Evolutionary conservation across 92 coral and sea anemone species (phyloP), one percentile per base, ranked within the genome.

Genomic region (Umimayanthus kanabou): DNA sequence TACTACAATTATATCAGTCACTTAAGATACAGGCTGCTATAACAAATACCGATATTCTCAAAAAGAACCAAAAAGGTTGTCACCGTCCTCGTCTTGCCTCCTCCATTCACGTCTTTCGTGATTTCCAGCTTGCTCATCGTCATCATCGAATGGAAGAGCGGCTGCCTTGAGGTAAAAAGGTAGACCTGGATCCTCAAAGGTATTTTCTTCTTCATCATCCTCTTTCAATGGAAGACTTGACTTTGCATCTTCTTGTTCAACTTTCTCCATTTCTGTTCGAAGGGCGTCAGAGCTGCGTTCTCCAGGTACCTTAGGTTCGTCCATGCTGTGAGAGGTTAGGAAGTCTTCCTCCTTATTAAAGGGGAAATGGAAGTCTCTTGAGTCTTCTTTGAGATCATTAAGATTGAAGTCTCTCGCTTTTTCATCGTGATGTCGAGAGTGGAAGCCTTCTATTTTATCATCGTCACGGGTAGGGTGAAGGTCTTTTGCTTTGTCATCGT

Each of bases 61-160:
- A 22, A 25, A 43, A 2, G 50, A 42, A 26, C 26, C 14, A 77
- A 45, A 18, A 13, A n/a, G 15, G 2, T 67, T 5, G 29, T 70
- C 28, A 39, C n/a, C 18, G 5, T 42, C 33, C 20, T 70, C 50
- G 40, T 72, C n/a, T 43, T 18, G 58, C 16, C 42, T 30, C 1
- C 28, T 43, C 43, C 58, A 67, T 47, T 70, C 61, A 28, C n/a
- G 77, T 66, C 25, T 67, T 82, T 25, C 40, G 23, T 30, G 39
- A 43, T 1, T 29, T n/a, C 43, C 61, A 16, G 45, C 50, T 22
- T 50, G 49, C 14, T 40, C 26, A 10, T 82, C 45, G 33, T 70
- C 86, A 50, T 82, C 86, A 28, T 82, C 86, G 6, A 82, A 82
- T 14, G 86, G 86, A 47, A 82, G 86, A 70, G 86, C 86, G 26